phyloP scores from a whole-genome alignment of 2,888 invertebrate genomes.

The Agrochola macilenta region DNA sequence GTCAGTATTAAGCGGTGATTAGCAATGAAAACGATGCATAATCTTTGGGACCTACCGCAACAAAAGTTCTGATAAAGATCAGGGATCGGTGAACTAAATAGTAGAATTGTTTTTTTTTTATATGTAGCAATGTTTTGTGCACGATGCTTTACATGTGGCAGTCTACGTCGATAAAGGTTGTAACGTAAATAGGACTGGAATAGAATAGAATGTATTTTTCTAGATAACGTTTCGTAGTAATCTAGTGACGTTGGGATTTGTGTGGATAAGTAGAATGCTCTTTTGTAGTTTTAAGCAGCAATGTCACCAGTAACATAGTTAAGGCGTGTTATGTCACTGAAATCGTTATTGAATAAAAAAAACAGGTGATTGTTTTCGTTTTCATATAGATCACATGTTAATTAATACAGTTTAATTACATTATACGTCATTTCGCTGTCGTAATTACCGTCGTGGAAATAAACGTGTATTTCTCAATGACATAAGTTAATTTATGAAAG shows the following conservation, averaged over 20 bases:
- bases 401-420: constrained; percentile 26
- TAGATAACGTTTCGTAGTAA: constrained; percentile 42
- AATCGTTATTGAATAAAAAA: constrained; percentile 17
- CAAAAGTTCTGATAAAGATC: constrained; percentile 64
- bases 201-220: constrained; percentile 62
- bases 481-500: constrained; percentile 3
- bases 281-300: constrained; percentile 6
- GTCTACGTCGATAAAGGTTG: constrained; percentile 55
- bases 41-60: constrained; percentile 73
- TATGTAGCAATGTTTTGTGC: constrained; percentile 39
- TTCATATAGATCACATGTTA: constrained; percentile 19
- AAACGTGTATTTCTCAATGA: not conserved
- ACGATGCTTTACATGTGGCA: constrained; percentile 48
- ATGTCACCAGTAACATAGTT: constrained; percentile 1
- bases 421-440: constrained; percentile 5
- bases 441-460: constrained; percentile 12
- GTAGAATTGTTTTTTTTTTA: constrained; percentile 51
- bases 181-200: constrained; percentile 58
- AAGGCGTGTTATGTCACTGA: not conserved
- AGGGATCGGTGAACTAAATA: constrained; percentile 61
- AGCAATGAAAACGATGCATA: constrained; percentile 69
- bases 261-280: constrained; percentile 5
- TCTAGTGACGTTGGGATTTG: constrained; percentile 40
- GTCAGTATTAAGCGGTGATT: constrained; percentile 55
- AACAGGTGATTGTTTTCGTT: constrained; percentile 13